Percentiles rank a stretch among this genome's conserved stretches.
Conservation (phyloP, 2,113 vertebrate species). For the Paratilapia polleni region DNA sequence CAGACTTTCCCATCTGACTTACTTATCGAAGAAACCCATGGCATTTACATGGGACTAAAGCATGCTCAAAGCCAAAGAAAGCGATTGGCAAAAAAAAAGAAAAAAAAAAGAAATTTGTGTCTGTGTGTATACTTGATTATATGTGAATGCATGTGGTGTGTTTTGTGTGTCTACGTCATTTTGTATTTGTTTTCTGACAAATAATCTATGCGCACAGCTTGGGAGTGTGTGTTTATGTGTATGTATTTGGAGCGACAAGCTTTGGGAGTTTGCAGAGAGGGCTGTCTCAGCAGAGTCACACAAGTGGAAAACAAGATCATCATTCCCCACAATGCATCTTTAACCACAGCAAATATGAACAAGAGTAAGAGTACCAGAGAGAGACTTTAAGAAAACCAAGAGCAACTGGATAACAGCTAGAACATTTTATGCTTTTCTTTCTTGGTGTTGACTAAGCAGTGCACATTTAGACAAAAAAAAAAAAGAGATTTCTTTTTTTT, state of each 20-base stretch:
- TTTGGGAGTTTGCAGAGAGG: constrained; percentile 16
- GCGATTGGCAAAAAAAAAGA: background rate
- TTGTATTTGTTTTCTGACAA: background rate
- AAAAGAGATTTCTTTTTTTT: background rate
- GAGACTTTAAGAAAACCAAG: background rate
- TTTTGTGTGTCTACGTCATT: background rate
- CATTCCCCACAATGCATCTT: constrained; percentile 40
- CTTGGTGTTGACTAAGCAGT: background rate
- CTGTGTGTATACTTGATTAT: background rate
- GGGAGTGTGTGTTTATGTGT: constrained; percentile 13
- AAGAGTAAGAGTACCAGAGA: background rate
- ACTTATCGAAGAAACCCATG: background rate
- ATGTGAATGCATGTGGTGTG: background rate
- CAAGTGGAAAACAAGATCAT: constrained; percentile 53
- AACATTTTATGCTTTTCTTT: background rate
- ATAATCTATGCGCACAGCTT: background rate
- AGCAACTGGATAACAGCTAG: background rate
- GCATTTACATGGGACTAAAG: background rate
- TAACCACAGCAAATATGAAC: constrained; percentile 44
- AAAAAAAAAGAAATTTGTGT: background rate
- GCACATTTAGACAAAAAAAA: background rate
- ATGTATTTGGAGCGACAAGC: constrained; percentile 6
- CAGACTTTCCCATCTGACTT: background rate
- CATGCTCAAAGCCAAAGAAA: background rate
- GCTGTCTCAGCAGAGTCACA: constrained; percentile 41